Evolutionary conservation across 2,797 vertebrate genomes (phyloP), one percentile per base, ranked within the genome.

Genomic region (Kryptolebias ocellatus): DNA sequence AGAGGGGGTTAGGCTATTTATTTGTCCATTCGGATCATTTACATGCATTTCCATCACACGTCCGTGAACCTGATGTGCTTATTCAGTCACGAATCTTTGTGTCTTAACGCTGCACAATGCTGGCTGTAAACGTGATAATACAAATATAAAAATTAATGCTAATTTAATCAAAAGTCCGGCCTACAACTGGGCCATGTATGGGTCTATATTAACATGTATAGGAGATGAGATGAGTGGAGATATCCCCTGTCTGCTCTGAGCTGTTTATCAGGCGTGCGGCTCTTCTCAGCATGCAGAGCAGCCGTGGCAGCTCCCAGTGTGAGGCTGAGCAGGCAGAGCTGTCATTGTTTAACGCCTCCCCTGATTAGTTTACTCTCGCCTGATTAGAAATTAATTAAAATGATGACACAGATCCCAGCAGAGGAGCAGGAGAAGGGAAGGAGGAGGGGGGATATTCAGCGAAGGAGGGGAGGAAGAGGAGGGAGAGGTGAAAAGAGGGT

Each of bases 301-400:
- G 88, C 81, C 76, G 24, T 72, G 79, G 76, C 85, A 78, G 87
- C 83, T 86, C 88, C 90, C 85, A 78, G 83, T 67, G 83, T 85
- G 85, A 83, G 81, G 58, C 87, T 81, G 82, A 88, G 84, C 87
- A 90, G 89, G 81, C 92, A 90, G 87, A 87, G 88, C 89, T 83
- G 90, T 90, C 89, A 89, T 94, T 93, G 92, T 95, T 94, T 94
- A 92, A 93, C 79, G 87, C 90, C 92, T 90, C 87, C 87, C 90
- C 93, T 96, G 95, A 97, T 97, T 96, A 97, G 96, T 97, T 98
- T 96, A 96, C 90, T 87, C 94, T 95, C 95, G 93, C 94, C 92
- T 92, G 94, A 94, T 94, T 93, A 92, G 93, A 94, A 95, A 95
- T 96, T 96, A 93, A 94, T 89, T 94, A 97, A 98, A 97, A 97